Evolutionary conservation across 2,888 invertebrate genomes (phyloP).

Genomic region (Chloromyia formosa): DNA sequence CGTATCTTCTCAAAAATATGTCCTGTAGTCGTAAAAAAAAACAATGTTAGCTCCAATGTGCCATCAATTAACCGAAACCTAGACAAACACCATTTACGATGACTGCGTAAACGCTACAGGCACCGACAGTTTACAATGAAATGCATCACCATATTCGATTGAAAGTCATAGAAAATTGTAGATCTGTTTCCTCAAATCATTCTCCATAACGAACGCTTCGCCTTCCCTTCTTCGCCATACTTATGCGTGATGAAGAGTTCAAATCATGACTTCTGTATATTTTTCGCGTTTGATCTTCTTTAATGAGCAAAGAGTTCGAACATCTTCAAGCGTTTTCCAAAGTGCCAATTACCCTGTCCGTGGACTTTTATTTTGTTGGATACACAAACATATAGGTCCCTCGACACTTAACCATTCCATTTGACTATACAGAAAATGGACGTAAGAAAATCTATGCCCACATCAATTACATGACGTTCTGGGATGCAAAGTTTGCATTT

Average conservation of each 20-base stretch:
- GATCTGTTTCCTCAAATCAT: slow-evolving; percentile 24
- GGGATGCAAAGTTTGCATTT: slow-evolving; percentile 21
- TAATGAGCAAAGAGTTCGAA: slow-evolving; percentile 33
- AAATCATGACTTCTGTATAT: slow-evolving; percentile 29
- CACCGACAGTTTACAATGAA: neutral
- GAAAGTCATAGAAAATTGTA: slow-evolving; percentile 1
- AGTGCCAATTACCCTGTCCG: slow-evolving; percentile 37
- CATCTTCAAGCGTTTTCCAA: slow-evolving; percentile 35
- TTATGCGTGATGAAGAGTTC: slow-evolving; percentile 5
- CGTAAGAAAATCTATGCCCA: slow-evolving; percentile 13
- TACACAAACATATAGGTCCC: too few species aligned
- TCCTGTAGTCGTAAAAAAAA: too few species aligned
- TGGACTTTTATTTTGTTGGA: neutral
- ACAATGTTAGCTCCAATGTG: too few species aligned
- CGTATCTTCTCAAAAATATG: too few species aligned
- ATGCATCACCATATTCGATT: neutral
- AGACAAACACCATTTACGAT: neutral
- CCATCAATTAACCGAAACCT: too few species aligned
- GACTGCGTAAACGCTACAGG: neutral
- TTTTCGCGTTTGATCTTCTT: slow-evolving; percentile 15
- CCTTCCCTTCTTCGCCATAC: slow-evolving; percentile 11
- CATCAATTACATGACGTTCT: slow-evolving; percentile 31
- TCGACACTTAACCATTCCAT: neutral
- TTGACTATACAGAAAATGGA: slow-evolving; percentile 1
- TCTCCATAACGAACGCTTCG: slow-evolving; percentile 6